Evolutionary conservation across 2,113 vertebrate species (phyloP).

Genomic region (Monarcha castaneiventris): DNA sequence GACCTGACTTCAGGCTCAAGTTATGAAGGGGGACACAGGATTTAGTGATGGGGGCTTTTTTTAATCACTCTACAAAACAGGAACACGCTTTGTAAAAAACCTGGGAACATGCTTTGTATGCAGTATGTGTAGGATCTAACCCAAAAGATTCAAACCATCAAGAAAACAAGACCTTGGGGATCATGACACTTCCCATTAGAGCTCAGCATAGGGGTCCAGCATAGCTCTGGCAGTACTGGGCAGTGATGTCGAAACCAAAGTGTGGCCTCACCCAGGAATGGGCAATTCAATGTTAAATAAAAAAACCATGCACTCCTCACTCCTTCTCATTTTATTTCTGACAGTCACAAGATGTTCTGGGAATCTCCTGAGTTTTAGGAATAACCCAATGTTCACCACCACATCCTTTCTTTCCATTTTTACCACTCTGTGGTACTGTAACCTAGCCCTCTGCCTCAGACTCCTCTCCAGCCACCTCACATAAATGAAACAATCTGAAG

Average conservation of each 20-base stretch:
- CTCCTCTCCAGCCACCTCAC: background rate
- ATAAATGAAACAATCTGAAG: background rate
- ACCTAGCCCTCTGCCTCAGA: background rate
- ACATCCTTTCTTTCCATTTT: background rate
- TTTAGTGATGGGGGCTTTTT: background rate
- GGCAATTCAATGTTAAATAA: background rate
- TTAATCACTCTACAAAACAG: background rate
- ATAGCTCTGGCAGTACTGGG: background rate
- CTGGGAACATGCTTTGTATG: background rate
- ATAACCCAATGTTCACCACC: background rate
- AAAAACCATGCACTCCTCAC: background rate
- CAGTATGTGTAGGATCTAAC: background rate
- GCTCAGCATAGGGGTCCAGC: rapidly evolving
- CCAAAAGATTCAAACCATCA: background rate
- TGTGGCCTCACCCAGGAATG: background rate
- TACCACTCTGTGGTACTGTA: background rate
- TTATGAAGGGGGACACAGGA: rapidly evolving
- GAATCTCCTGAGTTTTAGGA: background rate
- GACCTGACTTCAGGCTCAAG: background rate
- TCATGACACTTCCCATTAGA: background rate
- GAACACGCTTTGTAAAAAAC: no score
- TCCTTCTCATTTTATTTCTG: background rate
- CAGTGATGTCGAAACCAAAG: background rate
- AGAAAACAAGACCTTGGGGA: background rate
- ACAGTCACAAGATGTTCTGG: background rate